Evolutionary conservation across 2,888 invertebrate species (phyloP).

Genomic region (Tetheella fluctuosa): DNA sequence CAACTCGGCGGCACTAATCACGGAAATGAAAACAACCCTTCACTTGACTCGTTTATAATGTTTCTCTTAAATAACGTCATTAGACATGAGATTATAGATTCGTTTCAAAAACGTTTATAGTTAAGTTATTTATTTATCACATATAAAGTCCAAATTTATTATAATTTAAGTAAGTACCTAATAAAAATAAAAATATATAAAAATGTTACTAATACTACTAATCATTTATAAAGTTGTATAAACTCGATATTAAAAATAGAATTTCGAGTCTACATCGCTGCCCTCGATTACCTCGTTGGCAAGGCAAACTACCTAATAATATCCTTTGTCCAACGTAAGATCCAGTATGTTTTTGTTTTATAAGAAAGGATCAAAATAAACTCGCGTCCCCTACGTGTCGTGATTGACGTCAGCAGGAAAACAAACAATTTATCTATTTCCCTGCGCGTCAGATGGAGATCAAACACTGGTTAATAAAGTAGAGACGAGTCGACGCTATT

Average conservation of each 20-base stretch:
- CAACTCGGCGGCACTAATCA: slow-evolving; percentile 69
- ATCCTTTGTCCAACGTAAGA: no score
- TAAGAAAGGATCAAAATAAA: slow-evolving; percentile 19
- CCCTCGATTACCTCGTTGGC: no score
- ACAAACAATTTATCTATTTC: slow-evolving; percentile 77
- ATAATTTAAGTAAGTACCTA: no score
- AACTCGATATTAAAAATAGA: no score
- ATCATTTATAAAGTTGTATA: no score
- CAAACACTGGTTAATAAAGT: slow-evolving; percentile 74
- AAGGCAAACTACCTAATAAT: no score
- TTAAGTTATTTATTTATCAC: no score
- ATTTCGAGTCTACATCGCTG: no score
- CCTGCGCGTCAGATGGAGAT: slow-evolving; percentile 56
- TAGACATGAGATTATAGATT: slow-evolving; percentile 22
- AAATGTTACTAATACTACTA: no score
- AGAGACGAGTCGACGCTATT: slow-evolving; percentile 47
- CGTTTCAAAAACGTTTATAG: slow-evolving; percentile 17
- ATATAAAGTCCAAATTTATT: no score
- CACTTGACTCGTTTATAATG: slow-evolving; percentile 62
- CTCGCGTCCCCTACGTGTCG: slow-evolving; percentile 36
- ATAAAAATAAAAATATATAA: no score
- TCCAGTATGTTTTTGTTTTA: no score
- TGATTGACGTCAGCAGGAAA: slow-evolving; percentile 52
- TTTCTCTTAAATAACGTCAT: slow-evolving; percentile 59
- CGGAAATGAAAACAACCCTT: slow-evolving; percentile 79